phyloP scores from a whole-genome alignment of 2,888 invertebrate species.

The Eumerus sabulonum region DNA sequence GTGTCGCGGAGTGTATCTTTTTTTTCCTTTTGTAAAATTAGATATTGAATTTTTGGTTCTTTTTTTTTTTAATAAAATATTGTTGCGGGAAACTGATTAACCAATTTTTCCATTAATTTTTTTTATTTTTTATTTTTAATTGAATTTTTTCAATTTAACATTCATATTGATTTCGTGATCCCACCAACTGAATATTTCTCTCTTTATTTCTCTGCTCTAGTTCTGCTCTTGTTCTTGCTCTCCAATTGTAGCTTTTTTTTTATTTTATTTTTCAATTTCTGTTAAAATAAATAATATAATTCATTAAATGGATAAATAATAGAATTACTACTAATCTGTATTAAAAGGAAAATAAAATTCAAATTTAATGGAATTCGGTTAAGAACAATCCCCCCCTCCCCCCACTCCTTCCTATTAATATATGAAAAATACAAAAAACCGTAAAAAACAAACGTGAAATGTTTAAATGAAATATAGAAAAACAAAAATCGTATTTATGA shows the following conservation, averaged over 20 bases:
- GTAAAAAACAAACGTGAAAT: slow-evolving; percentile 14
- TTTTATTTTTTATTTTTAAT: slow-evolving; percentile 30
- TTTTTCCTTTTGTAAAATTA: slow-evolving; percentile 9
- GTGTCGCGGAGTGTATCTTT: too few relatives aligned
- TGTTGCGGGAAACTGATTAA: slow-evolving; percentile 60
- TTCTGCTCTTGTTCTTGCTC: slow-evolving; percentile 10
- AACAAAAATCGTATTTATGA: slow-evolving; percentile 61
- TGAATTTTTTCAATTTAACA: slow-evolving; percentile 20
- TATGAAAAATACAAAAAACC: slow-evolving; percentile 30
- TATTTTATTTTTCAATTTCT: background rate
- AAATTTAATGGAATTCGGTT: slow-evolving; percentile 34
- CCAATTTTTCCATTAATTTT: slow-evolving; percentile 58
- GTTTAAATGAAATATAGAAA: slow-evolving; percentile 36
- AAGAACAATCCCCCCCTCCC: slow-evolving; percentile 18
- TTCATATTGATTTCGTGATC: slow-evolving; percentile 52
- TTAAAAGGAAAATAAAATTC: background rate
- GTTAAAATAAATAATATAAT: too few relatives aligned
- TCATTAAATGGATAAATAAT: too few relatives aligned
- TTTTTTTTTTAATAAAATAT: too few relatives aligned
- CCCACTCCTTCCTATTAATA: too few relatives aligned
- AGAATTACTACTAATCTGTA: too few relatives aligned
- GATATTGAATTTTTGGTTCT: too few relatives aligned
- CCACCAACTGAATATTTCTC: slow-evolving; percentile 49
- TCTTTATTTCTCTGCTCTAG: slow-evolving; percentile 5
- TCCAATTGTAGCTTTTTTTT: slow-evolving; percentile 21